These are phyloP conservation scores for Craseonycteris thonglongyai DNA, from an alignment of 2,113 vertebrate species.

Conservation along the genomic window DNA sequence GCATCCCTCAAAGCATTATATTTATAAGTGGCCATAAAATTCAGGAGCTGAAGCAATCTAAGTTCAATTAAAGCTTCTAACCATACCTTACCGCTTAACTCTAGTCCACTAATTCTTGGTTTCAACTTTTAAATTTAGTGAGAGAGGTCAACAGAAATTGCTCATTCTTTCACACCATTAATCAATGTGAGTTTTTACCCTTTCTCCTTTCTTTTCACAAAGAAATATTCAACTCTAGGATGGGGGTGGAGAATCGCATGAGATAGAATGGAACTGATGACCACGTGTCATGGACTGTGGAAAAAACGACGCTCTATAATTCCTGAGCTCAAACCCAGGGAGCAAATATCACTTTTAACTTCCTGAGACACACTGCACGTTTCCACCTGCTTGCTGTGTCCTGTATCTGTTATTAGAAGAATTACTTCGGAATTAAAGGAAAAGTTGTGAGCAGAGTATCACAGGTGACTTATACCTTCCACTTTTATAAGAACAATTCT, in stretches of 20 bases:
- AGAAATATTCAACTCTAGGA: neutral
- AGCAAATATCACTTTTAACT: neutral
- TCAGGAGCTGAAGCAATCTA: neutral
- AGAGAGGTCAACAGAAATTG: neutral
- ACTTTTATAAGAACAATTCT: neutral
- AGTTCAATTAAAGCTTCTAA: neutral
- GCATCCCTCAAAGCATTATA: neutral
- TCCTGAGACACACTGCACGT: neutral
- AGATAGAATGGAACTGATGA: neutral
- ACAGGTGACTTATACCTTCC: neutral
- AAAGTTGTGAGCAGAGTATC: neutral
- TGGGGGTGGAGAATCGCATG: fast-evolving
- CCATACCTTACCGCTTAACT: neutral
- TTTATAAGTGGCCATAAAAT: neutral
- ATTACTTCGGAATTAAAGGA: neutral
- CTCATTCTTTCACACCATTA: neutral
- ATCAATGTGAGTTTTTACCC: neutral
- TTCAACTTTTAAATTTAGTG: neutral
- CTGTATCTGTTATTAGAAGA: neutral
- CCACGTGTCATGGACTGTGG: neutral
- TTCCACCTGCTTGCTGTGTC: neutral
- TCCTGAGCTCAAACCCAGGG: neutral
- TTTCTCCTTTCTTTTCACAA: neutral
- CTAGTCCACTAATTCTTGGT: neutral
- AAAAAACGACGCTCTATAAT: neutral